These are phyloP conservation scores for Hystrix brachyura DNA, from an alignment of 2,113 vertebrate species.

Conservation along the genomic window DNA sequence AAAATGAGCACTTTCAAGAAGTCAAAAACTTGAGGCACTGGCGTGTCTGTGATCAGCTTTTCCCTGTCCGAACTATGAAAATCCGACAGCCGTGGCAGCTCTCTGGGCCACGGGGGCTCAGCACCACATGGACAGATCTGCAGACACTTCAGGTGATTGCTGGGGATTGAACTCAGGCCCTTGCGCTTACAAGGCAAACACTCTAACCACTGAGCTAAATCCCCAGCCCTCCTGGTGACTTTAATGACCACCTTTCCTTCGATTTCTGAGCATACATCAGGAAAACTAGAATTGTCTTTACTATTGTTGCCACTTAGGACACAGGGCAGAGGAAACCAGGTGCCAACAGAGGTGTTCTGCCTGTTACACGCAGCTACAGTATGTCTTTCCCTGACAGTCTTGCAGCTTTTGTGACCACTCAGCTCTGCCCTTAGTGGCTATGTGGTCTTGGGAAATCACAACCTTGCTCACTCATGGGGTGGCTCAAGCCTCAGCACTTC, in stretches of 20 bases:
- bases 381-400: neutral
- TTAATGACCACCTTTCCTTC: neutral
- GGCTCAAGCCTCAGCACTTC: neutral
- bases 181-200: too few species aligned
- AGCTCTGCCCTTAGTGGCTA: neutral
- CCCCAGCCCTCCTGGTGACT: neutral
- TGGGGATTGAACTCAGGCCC: too few species aligned
- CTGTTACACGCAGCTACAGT: neutral
- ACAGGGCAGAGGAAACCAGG: neutral
- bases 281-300: neutral
- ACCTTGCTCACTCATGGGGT: neutral
- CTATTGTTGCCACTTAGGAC: neutral
- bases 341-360: neutral
- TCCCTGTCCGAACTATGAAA: neutral
- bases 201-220: too few species aligned
- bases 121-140: rapidly evolving
- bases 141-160: neutral
- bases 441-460: neutral
- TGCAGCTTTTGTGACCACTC: neutral
- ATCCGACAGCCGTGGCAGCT: too few species aligned
- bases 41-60: neutral
- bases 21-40: neutral
- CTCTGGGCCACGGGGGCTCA: neutral
- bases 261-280: neutral
- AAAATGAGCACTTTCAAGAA: neutral